Conservation (phyloP, 2,888 invertebrate species). For the Norana najaformis region DNA sequence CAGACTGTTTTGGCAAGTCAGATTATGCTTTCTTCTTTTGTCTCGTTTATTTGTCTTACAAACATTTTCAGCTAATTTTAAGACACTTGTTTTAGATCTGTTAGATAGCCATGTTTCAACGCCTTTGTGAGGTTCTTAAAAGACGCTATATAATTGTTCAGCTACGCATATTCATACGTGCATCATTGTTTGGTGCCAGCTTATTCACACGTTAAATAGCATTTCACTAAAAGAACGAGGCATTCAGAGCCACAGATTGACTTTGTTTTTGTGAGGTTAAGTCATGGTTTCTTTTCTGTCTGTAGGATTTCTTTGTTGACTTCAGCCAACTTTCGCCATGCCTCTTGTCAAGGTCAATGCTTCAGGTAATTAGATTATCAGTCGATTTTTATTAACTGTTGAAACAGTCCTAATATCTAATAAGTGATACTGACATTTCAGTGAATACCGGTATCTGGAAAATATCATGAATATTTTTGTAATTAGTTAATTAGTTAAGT, state of each 20-base stretch:
- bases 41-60: too few relatives aligned
- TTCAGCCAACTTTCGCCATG: slow-evolving; percentile 87
- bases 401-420: background rate
- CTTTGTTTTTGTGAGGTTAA: too few relatives aligned
- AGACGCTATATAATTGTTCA: too few relatives aligned
- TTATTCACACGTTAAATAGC: background rate
- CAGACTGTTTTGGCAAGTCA: background rate
- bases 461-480: background rate
- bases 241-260: background rate
- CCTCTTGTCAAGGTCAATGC: slow-evolving; percentile 85
- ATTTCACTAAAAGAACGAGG: background rate
- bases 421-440: background rate
- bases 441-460: too few relatives aligned
- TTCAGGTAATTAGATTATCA: slow-evolving; percentile 67
- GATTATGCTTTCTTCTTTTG: background rate
- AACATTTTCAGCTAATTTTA: too few relatives aligned
- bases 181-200: background rate
- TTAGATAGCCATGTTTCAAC: too few relatives aligned
- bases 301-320: slow-evolving; percentile 85
- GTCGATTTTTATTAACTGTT: background rate
- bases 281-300: slow-evolving; percentile 35
- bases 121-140: too few relatives aligned
- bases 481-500: too few relatives aligned
- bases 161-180: too few relatives aligned
- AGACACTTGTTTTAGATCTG: too few relatives aligned